Conservation (phyloP, 2,113 vertebrate species). For the Chamaetylas fuelleborni region DNA sequence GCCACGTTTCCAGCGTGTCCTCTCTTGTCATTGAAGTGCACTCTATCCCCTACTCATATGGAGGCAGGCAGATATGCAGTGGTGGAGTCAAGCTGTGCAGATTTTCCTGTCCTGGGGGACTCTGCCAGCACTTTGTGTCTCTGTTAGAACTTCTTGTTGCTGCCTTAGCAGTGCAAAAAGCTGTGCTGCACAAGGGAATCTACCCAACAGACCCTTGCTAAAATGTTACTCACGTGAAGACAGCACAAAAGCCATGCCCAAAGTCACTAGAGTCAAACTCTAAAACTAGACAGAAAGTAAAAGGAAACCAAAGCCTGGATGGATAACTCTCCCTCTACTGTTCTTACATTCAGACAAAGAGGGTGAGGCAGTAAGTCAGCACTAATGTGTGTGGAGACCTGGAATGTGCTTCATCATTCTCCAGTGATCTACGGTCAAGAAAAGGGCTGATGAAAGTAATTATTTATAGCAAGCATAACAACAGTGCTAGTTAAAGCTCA, state of each 20-base stretch:
- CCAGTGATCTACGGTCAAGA: neutral
- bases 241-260: neutral
- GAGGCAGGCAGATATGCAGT: neutral
- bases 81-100: neutral
- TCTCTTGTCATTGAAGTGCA: neutral
- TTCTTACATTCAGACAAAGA: conserved; percentile 2
- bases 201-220: neutral
- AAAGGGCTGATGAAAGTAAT: conserved; percentile 29
- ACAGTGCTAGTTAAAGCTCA: conserved; percentile 15
- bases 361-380: conserved; percentile 38
- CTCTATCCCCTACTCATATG: fast-evolving
- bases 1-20: fast-evolving
- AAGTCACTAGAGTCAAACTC: conserved; percentile 20
- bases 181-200: neutral
- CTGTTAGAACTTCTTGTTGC: neutral
- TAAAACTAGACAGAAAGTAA: conserved; percentile 5
- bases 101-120: neutral
- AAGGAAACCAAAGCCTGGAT: neutral
- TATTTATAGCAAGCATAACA: conserved; percentile 55
- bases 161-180: conserved; percentile 44
- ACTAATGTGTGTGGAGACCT: conserved; percentile 5
- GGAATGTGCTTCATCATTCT: conserved; percentile 37
- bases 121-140: neutral
- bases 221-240: neutral
- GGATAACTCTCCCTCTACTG: neutral